Evolutionary conservation across 2,888 invertebrate species (phyloP), one percentile per base, ranked within the genome.

Genomic region (Dexiosoma caninum): DNA sequence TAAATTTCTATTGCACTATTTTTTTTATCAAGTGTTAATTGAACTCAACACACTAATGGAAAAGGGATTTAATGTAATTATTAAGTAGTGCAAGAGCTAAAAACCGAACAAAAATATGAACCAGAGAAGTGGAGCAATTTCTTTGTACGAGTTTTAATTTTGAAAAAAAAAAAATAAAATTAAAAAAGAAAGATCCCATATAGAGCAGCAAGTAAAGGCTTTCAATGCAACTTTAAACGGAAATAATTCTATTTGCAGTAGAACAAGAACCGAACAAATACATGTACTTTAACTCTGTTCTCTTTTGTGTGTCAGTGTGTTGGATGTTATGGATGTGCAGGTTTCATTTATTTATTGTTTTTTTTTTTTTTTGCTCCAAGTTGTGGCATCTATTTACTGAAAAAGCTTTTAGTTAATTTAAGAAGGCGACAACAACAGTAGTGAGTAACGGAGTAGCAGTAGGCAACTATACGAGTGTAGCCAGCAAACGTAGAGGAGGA

Each of bases 41-140:
- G 85, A 83, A 83, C 84, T 82, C 83, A 84, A 85, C 84, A 85
- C 82, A 83, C 83, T 85, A 84, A 85, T 85, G 85, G 84, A 84
- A 84, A 83, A 83, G 82, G 77, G 83, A 81, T 84, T 84, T 85
- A 85, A 85, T 85, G 84, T 83, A 84, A 84, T 85, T 85, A 85
- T 80, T 70, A 67, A 77, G 57, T 60, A 72, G 53, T 21, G 42
- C 4, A 57, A 32, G 7, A 66, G 37, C 8, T 51, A 72, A 27
- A 57, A 32, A 32, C 16, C 44, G 35, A n/a, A 4, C 6, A 35
- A 66, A 49, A 59, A 40, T 21, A 30, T 32, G 14, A 16, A 60
- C 35, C 23, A 44, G 21, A 30, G 6, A 37, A 53, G 57, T 57
- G 62, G 32, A 7, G 6, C 30, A 46, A 23, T 9, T 10, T 10